Evolutionary conservation across 2,797 vertebrate species (phyloP), one percentile per base, ranked within the genome.

Genomic region (Heterohyrax brucei): DNA sequence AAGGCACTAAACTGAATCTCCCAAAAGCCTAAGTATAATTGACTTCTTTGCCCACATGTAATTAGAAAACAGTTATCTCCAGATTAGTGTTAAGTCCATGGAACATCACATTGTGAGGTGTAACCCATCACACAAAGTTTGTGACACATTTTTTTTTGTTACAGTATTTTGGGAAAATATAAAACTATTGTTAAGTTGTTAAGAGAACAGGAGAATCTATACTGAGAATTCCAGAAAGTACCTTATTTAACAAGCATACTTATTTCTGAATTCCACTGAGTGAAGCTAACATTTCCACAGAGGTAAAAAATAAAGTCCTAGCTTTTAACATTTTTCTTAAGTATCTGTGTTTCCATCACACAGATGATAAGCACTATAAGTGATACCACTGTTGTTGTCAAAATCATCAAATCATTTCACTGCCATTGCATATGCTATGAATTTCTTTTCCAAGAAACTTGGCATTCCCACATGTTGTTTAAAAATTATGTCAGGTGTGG

Each of bases 1-100:
- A 18, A 46, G 0, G 5, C 62, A 39, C 0, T 0, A 97, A 95
- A 24, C 33, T 89, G 95, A 97, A 85, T 94, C 56, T 64, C 70
- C 82, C 39, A 94, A 96, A 68, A 97, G 62, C 21, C 48, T 64
- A 16, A 62, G 97, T 72, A 86, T 46, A 97, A 93, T 87, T 96
- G 87, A 33, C 56, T 26, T 70, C 6, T n/a, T 72, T 8, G 0
- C 68, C 66, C 18, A 24, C 68, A 92, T 97, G 79, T 7, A 68
- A 92, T 81, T 72, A 84, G 21, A 89, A 96, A 98, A 44, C 28
- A 91, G 48, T 44, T 76, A 95, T 97, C 26, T 96, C 48, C 18
- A 78, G 83, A 75, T 95, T 87, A 94, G 24, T 92, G 12, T 76
- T 79, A 95, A 62, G 59, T 84, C 24, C 73, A 33, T 82, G 93